A percentile compares a stretch with the other conserved stretches of the same genome.
These are phyloP conservation scores for Sinelater perroti DNA, from an alignment of 2,888 invertebrate species.

Conservation along the genomic window DNA sequence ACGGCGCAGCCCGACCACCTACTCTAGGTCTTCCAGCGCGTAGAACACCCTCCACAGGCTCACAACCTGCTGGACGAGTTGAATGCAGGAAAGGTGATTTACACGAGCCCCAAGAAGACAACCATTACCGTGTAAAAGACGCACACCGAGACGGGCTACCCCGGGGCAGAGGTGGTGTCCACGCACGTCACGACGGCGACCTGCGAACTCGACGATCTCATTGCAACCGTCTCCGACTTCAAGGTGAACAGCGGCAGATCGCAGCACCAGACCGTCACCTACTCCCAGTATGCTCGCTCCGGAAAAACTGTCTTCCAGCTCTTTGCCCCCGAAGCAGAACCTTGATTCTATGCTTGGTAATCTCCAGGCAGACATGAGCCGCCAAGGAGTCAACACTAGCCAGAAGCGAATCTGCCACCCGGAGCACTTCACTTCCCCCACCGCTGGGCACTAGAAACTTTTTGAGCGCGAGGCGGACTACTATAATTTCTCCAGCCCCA, in stretches of 20 bases:
- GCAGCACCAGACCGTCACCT: conserved; percentile 72
- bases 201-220: conserved; percentile 92
- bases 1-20: conserved; percentile 55
- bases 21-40: conserved; percentile 57
- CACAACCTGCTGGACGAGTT: conserved; percentile 88
- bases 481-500: conserved; percentile 97
- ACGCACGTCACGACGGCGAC: conserved; percentile 80
- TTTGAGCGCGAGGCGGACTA: conserved; percentile 99
- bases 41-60: conserved; percentile 68
- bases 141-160: conserved; percentile 66
- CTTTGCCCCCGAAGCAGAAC: conserved; percentile 61
- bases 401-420: conserved; percentile 99
- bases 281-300: conserved; percentile 75
- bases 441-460: conserved; percentile 99
- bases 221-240: conserved; percentile 95
- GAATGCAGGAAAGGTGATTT: conserved; percentile 73
- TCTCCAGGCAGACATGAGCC: conserved; percentile 96
- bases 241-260: conserved; percentile 76
- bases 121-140: conserved; percentile 69
- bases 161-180: conserved; percentile 63
- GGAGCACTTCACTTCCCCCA: conserved; percentile 98
- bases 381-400: conserved; percentile 97
- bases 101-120: conserved; percentile 63
- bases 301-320: conserved; percentile 60
- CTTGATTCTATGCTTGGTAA: conserved; percentile 87